These are phyloP conservation scores for Phrixothrix hirtus DNA, from an alignment of 2,888 invertebrate genomes.

Conservation along the genomic window DNA sequence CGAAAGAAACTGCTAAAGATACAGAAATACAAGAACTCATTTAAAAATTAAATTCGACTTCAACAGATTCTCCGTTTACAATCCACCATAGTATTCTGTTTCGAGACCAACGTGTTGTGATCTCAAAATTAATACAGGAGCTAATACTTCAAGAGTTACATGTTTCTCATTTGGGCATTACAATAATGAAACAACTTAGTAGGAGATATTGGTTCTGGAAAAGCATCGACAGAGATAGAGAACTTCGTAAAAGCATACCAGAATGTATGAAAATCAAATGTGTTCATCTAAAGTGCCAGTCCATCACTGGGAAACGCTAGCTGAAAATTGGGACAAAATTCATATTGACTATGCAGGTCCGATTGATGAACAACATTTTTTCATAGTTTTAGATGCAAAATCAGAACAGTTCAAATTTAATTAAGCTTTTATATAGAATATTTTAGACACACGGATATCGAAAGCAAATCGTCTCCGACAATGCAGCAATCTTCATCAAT, in stretches of 20 bases:
- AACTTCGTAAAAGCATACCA: constrained; percentile 30
- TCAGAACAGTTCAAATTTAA: neutral
- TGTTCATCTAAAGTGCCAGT: constrained; percentile 24
- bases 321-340: constrained; percentile 37
- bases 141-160: too few species aligned
- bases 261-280: constrained; percentile 27
- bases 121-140: too few species aligned
- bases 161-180: neutral
- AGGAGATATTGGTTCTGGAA: constrained; percentile 29
- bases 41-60: neutral
- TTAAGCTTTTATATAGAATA: too few species aligned
- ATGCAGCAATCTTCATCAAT: neutral
- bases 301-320: constrained; percentile 38
- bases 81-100: constrained; percentile 2
- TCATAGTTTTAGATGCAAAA: constrained; percentile 15
- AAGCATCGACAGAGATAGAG: constrained; percentile 35
- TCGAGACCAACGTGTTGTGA: constrained; percentile 2
- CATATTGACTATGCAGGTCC: constrained; percentile 45
- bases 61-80: neutral
- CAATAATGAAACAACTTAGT: constrained; percentile 2
- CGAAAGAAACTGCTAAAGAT: too few species aligned
- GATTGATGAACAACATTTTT: constrained; percentile 21
- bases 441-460: neutral
- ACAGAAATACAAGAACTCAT: too few species aligned
- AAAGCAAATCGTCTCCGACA: neutral